Percentiles rank a stretch among this genome's conserved stretches.
Conservation (phyloP, 2,797 vertebrate species). For the Manis pentadactyla region DNA sequence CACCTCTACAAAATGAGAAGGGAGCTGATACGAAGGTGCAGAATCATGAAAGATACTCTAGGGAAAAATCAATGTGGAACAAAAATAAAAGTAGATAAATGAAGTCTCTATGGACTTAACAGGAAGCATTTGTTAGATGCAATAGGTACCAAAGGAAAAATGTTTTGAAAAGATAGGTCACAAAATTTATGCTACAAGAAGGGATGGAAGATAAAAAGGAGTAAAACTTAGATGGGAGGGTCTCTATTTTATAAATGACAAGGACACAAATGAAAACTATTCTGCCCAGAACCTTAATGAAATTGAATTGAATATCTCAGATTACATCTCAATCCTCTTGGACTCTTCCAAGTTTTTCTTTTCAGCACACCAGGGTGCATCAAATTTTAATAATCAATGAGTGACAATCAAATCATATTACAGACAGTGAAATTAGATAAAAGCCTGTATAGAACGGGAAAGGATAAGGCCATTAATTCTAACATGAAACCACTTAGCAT, state of each 20-base stretch:
- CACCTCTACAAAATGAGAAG: conserved; percentile 60
- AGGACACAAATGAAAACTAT: neutral
- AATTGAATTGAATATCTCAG: neutral
- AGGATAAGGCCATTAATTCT: conserved; percentile 26
- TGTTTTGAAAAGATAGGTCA: neutral
- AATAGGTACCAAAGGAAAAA: neutral
- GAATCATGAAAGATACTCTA: neutral
- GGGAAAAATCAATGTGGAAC: conserved; percentile 45
- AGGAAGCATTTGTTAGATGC: neutral
- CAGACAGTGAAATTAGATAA: conserved; percentile 12
- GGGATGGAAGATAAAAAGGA: accelerated
- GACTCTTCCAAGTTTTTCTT: neutral
- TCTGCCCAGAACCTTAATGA: neutral
- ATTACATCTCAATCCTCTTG: neutral
- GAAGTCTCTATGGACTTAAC: neutral
- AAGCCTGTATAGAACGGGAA: neutral
- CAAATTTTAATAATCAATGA: conserved; percentile 44
- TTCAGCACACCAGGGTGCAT: neutral
- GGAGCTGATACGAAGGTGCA: neutral
- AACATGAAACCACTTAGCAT: conserved; percentile 1
- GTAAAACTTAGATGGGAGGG: neutral
- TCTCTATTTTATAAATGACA: neutral
- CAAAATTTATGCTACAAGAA: neutral
- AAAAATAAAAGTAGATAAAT: neutral
- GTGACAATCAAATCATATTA: conserved; percentile 40